Percentiles rank a stretch among this genome's conserved stretches.
Evolutionary conservation across 1,140 invertebrate species (phyloP).

Genomic region (Mylabris phalerata): DNA sequence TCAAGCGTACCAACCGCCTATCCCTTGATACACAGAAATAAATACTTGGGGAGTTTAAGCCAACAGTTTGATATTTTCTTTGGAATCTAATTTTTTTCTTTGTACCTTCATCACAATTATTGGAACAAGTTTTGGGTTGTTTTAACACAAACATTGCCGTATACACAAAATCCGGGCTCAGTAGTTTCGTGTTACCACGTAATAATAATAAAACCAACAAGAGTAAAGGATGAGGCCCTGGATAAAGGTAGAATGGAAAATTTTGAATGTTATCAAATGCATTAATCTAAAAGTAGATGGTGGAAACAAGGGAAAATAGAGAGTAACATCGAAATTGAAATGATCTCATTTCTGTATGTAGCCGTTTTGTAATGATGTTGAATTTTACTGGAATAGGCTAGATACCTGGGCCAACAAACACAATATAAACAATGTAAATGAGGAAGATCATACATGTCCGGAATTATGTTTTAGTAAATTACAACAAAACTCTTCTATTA

Average conservation of each 20-base stretch:
- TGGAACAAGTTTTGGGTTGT: no score
- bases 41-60: no score
- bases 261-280: constrained; percentile 17
- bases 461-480: constrained; percentile 6
- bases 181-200: no score
- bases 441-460: constrained; percentile 13
- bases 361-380: constrained; percentile 11
- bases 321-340: constrained; percentile 14
- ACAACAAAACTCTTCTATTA: constrained; percentile 12
- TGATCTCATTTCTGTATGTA: constrained; percentile 12
- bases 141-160: no score
- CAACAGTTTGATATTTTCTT: no score
- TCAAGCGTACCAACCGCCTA: neutral
- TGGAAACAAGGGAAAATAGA: constrained; percentile 15
- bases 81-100: no score
- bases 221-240: neutral
- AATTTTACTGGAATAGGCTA: constrained; percentile 15
- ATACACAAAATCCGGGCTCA: no score
- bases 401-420: constrained; percentile 1
- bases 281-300: constrained; percentile 13
- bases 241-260: constrained; percentile 10
- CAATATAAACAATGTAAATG: constrained; percentile 13
- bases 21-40: no score
- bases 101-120: no score
- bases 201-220: constrained; percentile 1